Evolutionary conservation across 1,140 invertebrate species (phyloP), one percentile per base, ranked within the genome.

Genomic region (Cyphomyrmex costatus): DNA sequence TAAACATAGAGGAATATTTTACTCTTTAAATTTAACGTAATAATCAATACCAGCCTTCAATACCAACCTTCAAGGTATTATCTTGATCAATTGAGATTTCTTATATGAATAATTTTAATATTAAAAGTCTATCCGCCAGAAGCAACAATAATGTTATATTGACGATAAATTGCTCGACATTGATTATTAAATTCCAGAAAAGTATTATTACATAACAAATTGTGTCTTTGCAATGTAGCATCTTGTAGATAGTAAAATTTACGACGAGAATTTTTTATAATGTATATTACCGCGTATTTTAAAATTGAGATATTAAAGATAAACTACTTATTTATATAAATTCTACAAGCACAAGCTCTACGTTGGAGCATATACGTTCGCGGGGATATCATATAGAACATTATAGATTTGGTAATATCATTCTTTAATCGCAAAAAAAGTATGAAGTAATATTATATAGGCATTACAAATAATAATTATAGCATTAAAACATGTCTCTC

Each of bases 81-180:
- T 12, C 10, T 70, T 24, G 21, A 16, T 24, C 56, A 3, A n/a
- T 42, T 42, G 73, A 58, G 8, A 76, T 58, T 60, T 76, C 21
- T 76, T 74, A 36, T 12, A 19, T 36, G 5, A 19, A 74, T 58
- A 36, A 58, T 76, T 76, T 76, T 36, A 12, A 74, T 74, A 74
- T 74, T 74, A 74, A 74, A 74, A 56, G 8, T 53, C 10, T 1
- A 51, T 74, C 10, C 30, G 71, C n/a, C n/a, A 56, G 30, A 56
- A 56, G n/a, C 71, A 56, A 74, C n/a, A 33, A 73, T 14, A 73
- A 74, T 74, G 58, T 73, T 73, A 49, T 36, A 21, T 65, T 65
- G 5, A 30, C 10, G 19, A 60, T 19, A 19, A 76, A 24, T 7
- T 3, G 53, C 16, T 58, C 33, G n/a, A 76, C 16, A 46, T 76